Percentiles rank a stretch among this genome's conserved stretches.
Conservation (phyloP, 2,797 vertebrate species). For the Tokudaia muenninki region DNA sequence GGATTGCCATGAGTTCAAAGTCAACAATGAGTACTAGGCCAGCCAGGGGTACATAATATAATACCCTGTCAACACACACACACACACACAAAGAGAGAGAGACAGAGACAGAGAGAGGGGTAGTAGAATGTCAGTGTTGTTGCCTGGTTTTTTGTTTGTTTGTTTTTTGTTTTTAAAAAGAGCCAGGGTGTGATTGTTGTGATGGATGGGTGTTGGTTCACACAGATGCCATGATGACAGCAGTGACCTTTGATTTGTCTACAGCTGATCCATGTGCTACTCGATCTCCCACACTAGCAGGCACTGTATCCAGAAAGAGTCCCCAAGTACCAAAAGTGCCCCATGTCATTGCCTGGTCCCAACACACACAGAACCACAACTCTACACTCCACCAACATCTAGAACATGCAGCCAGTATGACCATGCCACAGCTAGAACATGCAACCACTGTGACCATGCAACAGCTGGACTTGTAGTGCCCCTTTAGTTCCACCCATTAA, state of each 20-base stretch:
- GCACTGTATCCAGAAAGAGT: not conserved
- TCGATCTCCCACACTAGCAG: not conserved
- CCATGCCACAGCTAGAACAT: not conserved
- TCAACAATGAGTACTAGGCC: not conserved
- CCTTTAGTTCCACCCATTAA: too few relatives aligned
- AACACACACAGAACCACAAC: not conserved
- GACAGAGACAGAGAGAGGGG: too few relatives aligned
- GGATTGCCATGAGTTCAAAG: not conserved
- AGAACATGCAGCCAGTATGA: rapidly evolving
- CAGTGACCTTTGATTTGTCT: not conserved
- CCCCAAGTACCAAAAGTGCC: not conserved
- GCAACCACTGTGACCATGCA: rapidly evolving
- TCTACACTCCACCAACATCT: not conserved
- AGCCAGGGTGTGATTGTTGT: not conserved
- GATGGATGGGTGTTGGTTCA: not conserved
- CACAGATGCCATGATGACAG: rapidly evolving
- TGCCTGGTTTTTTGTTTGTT: not conserved
- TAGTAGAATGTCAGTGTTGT: not conserved
- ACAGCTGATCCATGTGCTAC: not conserved
- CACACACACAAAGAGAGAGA: not conserved
- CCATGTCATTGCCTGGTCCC: not conserved
- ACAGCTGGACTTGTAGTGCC: not conserved
- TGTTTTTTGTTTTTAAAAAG: too few relatives aligned
- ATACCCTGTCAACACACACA: not conserved
- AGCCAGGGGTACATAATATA: not conserved